These are phyloP conservation scores for Hylaeus anthracinus DNA, from an alignment of 1,140 invertebrate species.

Conservation along the genomic window DNA sequence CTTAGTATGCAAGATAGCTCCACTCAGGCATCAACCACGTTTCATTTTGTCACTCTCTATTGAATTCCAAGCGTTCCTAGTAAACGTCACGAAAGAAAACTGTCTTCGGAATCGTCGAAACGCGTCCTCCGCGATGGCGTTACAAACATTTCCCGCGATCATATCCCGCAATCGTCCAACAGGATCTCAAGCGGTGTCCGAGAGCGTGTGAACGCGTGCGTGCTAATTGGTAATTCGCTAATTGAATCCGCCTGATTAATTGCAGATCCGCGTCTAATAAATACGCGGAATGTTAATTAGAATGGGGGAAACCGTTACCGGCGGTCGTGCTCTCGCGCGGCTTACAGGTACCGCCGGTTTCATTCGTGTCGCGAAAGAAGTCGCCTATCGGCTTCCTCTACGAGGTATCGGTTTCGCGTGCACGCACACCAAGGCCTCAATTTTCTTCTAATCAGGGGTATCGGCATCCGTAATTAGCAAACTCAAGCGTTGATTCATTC, in stretches of 20 bases:
- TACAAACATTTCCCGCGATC: conserved; percentile 46
- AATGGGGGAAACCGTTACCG: conserved; percentile 60
- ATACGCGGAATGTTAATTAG: conserved; percentile 77
- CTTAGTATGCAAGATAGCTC: too few species aligned
- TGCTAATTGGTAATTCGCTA: conserved; percentile 77
- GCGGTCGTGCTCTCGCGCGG: conserved; percentile 21
- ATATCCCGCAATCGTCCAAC: conserved; percentile 63
- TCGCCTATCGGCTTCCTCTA: conserved; percentile 43
- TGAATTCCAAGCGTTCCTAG: too few species aligned
- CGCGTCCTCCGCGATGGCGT: not conserved
- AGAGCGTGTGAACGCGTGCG: conserved; percentile 69
- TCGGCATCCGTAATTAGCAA: conserved; percentile 41
- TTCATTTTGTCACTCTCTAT: too few species aligned
- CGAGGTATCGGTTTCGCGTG: conserved; percentile 27
- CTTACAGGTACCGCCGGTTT: conserved; percentile 35
- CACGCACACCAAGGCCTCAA: not conserved
- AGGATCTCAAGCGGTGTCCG: conserved; percentile 61
- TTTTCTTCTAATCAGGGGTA: conserved; percentile 22
- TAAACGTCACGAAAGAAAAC: too few species aligned
- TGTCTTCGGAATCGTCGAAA: not conserved
- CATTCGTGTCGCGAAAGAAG: conserved; percentile 48
- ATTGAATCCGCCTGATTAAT: conserved; percentile 78
- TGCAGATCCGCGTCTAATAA: conserved; percentile 73
- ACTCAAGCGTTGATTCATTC: conserved; percentile 36
- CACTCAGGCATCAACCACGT: too few species aligned